phyloP scores from a whole-genome alignment of 2,113 vertebrate genomes.

The Pseudorasbora parva region DNA sequence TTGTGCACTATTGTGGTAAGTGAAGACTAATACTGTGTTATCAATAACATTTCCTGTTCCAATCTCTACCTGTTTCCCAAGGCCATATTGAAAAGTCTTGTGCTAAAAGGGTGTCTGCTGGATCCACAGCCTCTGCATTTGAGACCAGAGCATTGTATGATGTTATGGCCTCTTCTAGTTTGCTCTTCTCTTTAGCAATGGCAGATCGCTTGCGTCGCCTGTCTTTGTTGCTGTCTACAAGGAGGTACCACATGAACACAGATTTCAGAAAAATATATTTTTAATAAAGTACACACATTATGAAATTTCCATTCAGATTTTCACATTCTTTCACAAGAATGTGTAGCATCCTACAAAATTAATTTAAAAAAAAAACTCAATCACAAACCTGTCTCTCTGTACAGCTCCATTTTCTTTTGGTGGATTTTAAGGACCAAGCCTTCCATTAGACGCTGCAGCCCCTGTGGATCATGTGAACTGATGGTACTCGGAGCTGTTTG shows the following conservation, averaged over 20 bases:
- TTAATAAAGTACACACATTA: constrained; percentile 14
- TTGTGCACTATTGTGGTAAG: constrained; percentile 21
- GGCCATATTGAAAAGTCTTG: constrained; percentile 13
- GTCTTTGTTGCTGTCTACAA: constrained; percentile 38
- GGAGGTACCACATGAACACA: constrained; percentile 17
- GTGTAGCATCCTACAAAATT: constrained; percentile 13
- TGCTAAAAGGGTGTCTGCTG: constrained; percentile 12
- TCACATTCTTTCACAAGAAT: constrained; percentile 27
- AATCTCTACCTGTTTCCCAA: constrained; percentile 19
- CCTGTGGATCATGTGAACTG: constrained; percentile 14
- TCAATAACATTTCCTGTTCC: constrained; percentile 10
- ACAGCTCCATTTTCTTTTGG: constrained; percentile 26
- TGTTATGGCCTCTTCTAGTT: constrained; percentile 32
- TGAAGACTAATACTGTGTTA: constrained; percentile 13
- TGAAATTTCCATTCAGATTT: constrained; percentile 15
- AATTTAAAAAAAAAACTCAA: not conserved
- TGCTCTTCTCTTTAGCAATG: constrained; percentile 26
- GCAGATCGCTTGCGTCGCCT: constrained; percentile 1
- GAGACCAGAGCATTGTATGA: constrained; percentile 29
- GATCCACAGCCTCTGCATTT: constrained; percentile 16
- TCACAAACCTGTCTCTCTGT: constrained; percentile 34
- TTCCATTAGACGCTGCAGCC: constrained; percentile 31
- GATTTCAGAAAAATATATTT: constrained; percentile 22
- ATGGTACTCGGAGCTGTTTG: constrained; percentile 15
- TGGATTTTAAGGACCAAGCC: constrained; percentile 32